These are phyloP conservation scores for Cotesia congregata DNA, from an alignment of 2,888 invertebrate genomes.

Conservation along the genomic window DNA sequence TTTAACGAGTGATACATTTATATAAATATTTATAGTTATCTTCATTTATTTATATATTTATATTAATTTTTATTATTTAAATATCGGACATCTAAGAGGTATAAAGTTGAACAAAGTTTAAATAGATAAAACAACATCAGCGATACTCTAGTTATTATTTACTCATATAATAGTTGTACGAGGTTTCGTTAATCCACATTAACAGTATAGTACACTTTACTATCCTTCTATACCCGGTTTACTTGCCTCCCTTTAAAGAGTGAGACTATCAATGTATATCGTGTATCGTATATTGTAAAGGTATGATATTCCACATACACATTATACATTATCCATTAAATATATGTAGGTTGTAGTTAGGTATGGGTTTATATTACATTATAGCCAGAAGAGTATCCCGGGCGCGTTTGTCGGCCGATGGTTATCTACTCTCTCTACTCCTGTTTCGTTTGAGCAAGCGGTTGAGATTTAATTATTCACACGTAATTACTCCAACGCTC, in stretches of 20 bases:
- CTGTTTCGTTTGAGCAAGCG: slow-evolving; percentile 40
- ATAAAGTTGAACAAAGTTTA: slow-evolving; percentile 12
- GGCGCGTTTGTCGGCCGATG: slow-evolving; percentile 2
- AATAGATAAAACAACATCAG: background rate
- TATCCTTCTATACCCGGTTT: background rate
- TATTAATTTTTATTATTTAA: background rate
- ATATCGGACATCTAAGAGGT: background rate
- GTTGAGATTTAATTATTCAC: slow-evolving; percentile 54
- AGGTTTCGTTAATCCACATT: background rate
- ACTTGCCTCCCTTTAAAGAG: background rate
- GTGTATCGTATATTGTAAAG: too few species aligned
- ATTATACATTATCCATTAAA: background rate
- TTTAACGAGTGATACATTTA: background rate
- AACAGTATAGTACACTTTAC: background rate
- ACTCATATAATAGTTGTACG: background rate
- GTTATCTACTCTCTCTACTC: slow-evolving; percentile 14
- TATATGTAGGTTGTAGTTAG: background rate
- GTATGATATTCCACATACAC: too few species aligned
- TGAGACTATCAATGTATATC: too few species aligned
- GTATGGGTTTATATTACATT: background rate
- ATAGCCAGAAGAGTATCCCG: slow-evolving; percentile 3
- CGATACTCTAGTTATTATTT: too few species aligned
- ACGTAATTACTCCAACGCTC: slow-evolving; percentile 48
- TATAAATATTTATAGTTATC: background rate
- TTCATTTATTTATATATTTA: background rate